Evolutionary conservation across 2,888 invertebrate genomes (phyloP), one percentile per base, ranked within the genome.

Genomic region (Strigamia transsilvanica): DNA sequence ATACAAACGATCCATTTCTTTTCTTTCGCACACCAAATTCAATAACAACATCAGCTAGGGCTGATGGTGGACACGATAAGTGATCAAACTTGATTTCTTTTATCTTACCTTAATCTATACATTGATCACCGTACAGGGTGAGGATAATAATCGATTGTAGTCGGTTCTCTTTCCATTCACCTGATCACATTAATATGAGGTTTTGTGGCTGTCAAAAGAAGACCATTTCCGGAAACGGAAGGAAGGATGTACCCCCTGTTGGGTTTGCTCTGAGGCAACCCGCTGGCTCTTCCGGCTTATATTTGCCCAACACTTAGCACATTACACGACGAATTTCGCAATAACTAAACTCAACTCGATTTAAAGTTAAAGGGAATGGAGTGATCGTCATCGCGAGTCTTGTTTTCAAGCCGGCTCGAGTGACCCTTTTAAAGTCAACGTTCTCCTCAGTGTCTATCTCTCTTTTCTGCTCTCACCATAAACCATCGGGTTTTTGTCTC

Each of bases 1-100:
- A 73, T 73, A 73, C 73, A 73, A 56, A 73, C 73, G 73, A 73
- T 73, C 27, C 27, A 32, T 73, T 73, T 73, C 73, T 73, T 66
- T 73, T 73, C 73, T 73, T 73, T 73, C 27, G 13, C 73, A 32
- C 73, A 27, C 32, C 73, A 73, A 73, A 73, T 73, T 73, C 73
- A 73, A 73, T 73, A 73, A 73, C 73, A 73, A 73, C 32, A 73
- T 73, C 73, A 73, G 73, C 32, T 32, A 23, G 73, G 73, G 32
- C 10, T 73, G 73, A 73, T 32, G 73, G 5, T 73, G 32, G 73
- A n/a, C 27, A 5, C 73, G 32, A 73, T 73, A 73, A 73, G 32
- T 73, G 27, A 32, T 23, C 27, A 15, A 73, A 32, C 73, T 6
- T 23, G 13, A 73, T 73, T 73, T 51, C 10, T 51, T 18, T 51